Base-by-base conservation (phyloP, 35 echinoderm and acorn worm species). In the Patiria miniata region DNA sequence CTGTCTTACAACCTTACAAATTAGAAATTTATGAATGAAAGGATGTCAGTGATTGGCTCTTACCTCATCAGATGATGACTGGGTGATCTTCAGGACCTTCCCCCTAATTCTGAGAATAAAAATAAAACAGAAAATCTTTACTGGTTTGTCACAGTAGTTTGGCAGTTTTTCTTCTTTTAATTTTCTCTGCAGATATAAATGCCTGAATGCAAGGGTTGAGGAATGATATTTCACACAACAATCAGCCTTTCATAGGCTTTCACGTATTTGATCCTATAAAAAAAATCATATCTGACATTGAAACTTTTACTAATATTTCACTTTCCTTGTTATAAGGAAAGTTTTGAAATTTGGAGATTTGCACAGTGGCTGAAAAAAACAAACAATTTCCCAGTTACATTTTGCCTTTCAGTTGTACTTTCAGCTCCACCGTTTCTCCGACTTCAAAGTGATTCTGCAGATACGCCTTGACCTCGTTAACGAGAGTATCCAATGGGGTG, bases 381-480 rank as follows among this genome's bases (percentile, higher is more conserved):
- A 12, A 30, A 73, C 19, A 26, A 2, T 0, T 36, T 0, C 1
- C 2, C 68, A 91, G 80, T 95, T 87, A 91, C 89, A 84, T 59
- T 85, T 92, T 94, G 39, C 83, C 93, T 77, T 88, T 92, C 33
- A 94, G 86, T 86, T 90, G 94, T 58, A 90, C 89, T 51, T 89
- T 94, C 37, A 99, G 84, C 54, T 99, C 92, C 3, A 99, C 96
- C 8, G 79, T 84, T 29, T 99, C 96, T 26, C 89, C 96, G 42
- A 94, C 73, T 5, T 59, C 83, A 58, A 94, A 99, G 26, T 47
- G 78, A 51, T 36, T 51, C 40, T 85, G 83, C 22, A 99, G 50
- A 37, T 86, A 60, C 28, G 87, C 32, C 39, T 77, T 60, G 52
- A 85, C 56, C 58, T 87, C 90, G 38, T 99, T 78, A 32, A 94